phyloP scores from a whole-genome alignment of 1,140 invertebrate species.

The Nasonia longicornis region DNA sequence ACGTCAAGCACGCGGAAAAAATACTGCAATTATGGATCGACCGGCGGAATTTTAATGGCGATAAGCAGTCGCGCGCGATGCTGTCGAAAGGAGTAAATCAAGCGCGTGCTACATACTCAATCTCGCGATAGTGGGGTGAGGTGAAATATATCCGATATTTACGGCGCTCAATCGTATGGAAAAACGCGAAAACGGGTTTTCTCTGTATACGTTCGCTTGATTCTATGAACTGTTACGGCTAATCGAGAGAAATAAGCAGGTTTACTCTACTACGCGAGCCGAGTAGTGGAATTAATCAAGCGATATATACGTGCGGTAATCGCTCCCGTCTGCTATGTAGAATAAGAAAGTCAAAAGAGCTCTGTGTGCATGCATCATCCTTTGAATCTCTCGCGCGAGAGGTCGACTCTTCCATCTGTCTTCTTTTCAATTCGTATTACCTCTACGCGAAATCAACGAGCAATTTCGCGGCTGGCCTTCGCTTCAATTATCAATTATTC shows the following conservation, averaged over 20 bases:
- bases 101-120: no score
- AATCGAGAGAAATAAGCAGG: not conserved
- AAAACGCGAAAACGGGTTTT: not conserved
- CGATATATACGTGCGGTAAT: no score
- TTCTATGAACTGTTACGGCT: not conserved
- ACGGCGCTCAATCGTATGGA: not conserved
- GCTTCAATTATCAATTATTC: not conserved
- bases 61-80: not conserved
- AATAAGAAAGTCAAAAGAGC: not conserved
- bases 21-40: not conserved
- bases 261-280: no score
- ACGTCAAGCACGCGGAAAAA: constrained; percentile 22
- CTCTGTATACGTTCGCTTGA: not conserved
- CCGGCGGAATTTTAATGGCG: not conserved
- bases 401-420: no score
- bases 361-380: not conserved
- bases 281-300: not conserved
- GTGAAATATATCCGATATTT: not conserved
- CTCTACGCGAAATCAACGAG: not conserved
- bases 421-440: not conserved
- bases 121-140: not conserved
- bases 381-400: no score
- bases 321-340: no score
- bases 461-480: not conserved
- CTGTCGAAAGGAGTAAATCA: not conserved